Base-by-base conservation (phyloP, 2,797 vertebrate genomes). In the Varecia variegata region DNA sequence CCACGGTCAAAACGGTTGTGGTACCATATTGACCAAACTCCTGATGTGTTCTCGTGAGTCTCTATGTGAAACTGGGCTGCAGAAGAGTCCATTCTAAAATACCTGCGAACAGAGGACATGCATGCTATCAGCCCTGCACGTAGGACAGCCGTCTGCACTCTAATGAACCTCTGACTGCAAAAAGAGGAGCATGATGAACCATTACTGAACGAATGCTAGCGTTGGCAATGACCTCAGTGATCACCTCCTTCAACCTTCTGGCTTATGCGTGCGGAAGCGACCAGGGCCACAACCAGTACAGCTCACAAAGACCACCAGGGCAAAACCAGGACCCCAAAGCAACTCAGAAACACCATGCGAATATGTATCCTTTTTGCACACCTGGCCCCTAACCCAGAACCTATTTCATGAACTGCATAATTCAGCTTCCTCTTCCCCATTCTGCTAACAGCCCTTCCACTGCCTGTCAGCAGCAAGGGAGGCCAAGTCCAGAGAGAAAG, bases 11-110 rank as follows among this genome's bases (percentile, higher is more conserved):
- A 98, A 87, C 99, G 98, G 98, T 99, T 99, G 84, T 98, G 99
- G 98, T 99, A 98, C 99, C 99, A 99, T 88, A 99, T 18, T 15
- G 99, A 99, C 98, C 99, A 99, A 98, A 98, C 98, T 81, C 99
- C 98, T 45, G 98, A 97, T 21, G 97, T 98, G 62, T 98, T 99
- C 96, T 97, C 97, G 15, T 98, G 98, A 94, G 99, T 98, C 96
- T 99, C 99, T 95, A 99, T 97, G 96, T 99, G 99, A 97, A 99
- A 99, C 90, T 99, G 98, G 71, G 97, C 97, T 83, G 98, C 98
- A 93, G 99, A 98, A 84, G 98, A 97, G 92, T 99, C 99, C 95
- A 98, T 76, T 27, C 97, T 96, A 97, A 98, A 98, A 92, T 99
- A 99, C 73, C 99, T 99, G 6, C 0, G 93, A 82, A 94, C 38